Base-by-base conservation (phyloP, 2,797 vertebrate species). In the Galagoides demidoff region DNA sequence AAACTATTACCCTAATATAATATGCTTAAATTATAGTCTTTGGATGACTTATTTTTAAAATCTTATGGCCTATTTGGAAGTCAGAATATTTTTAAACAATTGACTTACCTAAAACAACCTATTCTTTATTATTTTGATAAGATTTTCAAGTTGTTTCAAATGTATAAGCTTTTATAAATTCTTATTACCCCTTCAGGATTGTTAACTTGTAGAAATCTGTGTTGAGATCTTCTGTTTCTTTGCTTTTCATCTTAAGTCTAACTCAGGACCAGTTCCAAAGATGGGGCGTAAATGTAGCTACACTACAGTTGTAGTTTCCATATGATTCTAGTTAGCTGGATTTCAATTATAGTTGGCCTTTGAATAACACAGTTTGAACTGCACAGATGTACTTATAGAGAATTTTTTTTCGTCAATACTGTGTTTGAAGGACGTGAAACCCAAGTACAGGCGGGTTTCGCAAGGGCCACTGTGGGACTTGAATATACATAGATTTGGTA, bases 31-130 rank as follows among this genome's bases (percentile, higher is more conserved):
- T 95, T 74, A 85, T 10, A n/a, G 22, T 92, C 39, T 5, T 92
- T 87, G 20, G 63, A 83, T 89, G 73, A 70, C 13, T 89, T 11
- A 81, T 96, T 95, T 97, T 83, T 27, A 82, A 86, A 88, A 79
- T 31, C 45, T 90, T 89, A 52, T 90, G 39, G 31, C 63, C 92
- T 96, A 57, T 71, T 96, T 94, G 86, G 57, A 92, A 84, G 31
- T 34, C 63, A 57, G 49, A 82, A 78, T 82, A 96, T 77, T 97
- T 94, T 91, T n/a, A 79, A 91, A 95, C 34, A 16, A 68, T 86
- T 63, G 20, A 76, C 79, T 91, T 89, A 79, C 37, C 43, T 73
- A 79, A 89, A 95, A 92, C 64, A 59, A 83, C 27, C 43, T 92
- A 89, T 92, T 85, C 76, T 68, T 78, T 95, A 85, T 59, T 90